Evolutionary conservation across 2,113 vertebrate species (phyloP).

Genomic region (Euleptes europaea): DNA sequence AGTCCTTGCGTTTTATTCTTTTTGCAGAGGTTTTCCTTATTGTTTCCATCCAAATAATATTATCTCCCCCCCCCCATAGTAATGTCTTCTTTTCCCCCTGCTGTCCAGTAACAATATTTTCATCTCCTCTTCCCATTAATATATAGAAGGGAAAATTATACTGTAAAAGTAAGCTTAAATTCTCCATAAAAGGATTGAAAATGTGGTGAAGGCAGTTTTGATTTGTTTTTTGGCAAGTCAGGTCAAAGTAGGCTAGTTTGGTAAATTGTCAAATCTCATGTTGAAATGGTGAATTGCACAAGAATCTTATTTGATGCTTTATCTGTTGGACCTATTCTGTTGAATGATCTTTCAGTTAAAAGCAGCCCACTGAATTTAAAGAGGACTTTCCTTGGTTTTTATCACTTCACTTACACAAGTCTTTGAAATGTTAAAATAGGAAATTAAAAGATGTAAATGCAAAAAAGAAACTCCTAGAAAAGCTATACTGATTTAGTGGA

Average conservation of each 20-base stretch:
- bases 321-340: background rate
- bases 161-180: background rate
- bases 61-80: background rate
- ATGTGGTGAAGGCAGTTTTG: background rate
- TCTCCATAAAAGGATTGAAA: background rate
- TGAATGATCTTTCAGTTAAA: background rate
- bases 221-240: background rate
- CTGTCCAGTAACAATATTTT: background rate
- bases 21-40: background rate
- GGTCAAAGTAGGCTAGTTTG: background rate
- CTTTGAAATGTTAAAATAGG: background rate
- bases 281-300: background rate
- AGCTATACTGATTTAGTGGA: background rate
- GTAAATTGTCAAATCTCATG: background rate
- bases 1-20: background rate
- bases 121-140: background rate
- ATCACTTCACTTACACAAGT: background rate
- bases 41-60: background rate
- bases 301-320: background rate
- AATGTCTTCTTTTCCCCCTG: background rate
- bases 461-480: background rate
- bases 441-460: background rate
- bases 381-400: background rate
- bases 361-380: background rate
- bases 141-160: background rate